Evolutionary conservation across 2,113 vertebrate species (phyloP).

Genomic region (Lota lota): DNA sequence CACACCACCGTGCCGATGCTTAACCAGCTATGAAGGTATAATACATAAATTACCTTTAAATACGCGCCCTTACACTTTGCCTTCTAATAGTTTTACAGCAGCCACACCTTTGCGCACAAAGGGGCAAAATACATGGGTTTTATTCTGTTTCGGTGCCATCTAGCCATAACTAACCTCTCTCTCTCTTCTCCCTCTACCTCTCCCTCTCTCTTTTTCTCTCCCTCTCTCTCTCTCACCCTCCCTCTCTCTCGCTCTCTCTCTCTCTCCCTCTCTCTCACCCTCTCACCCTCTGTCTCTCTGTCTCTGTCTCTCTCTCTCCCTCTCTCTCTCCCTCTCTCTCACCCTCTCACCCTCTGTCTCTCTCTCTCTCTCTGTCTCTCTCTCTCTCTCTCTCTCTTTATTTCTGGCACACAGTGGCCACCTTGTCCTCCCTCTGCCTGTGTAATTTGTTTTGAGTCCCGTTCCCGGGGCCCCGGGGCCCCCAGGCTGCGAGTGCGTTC

Average conservation of each 20-base stretch:
- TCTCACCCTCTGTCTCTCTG: constrained; percentile 50
- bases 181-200: constrained; percentile 4
- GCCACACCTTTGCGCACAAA: no score
- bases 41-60: no score
- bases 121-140: no score
- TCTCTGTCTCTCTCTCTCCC: no score
- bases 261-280: constrained; percentile 8
- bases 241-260: constrained; percentile 43
- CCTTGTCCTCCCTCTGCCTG: constrained; percentile 51
- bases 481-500: constrained; percentile 65
- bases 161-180: constrained; percentile 5
- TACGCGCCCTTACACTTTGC: no score
- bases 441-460: constrained; percentile 76
- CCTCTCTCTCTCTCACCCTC: no score
- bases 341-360: constrained; percentile 42
- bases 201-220: constrained; percentile 28
- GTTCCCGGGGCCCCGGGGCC: constrained; percentile 40
- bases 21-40: no score
- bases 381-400: constrained; percentile 16
- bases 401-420: constrained; percentile 54
- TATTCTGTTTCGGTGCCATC: no score
- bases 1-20: no score
- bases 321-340: no score
- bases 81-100: no score
- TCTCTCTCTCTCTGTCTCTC: constrained; percentile 37